Evolutionary conservation across 2,797 vertebrate genomes (phyloP), one percentile per base, ranked within the genome.

Genomic region (Helostoma temminkii): DNA sequence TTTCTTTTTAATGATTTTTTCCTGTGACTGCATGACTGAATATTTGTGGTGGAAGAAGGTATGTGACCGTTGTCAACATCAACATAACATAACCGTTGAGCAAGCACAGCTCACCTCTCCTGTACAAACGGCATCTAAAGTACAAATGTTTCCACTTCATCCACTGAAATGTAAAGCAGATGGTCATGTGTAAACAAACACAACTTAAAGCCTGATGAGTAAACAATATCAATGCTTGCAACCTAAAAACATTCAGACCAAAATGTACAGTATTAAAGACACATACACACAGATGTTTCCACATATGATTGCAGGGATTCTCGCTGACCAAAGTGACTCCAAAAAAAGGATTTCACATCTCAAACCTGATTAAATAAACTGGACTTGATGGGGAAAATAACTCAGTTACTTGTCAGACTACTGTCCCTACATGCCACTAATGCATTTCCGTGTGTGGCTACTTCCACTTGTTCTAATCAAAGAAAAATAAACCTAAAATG

Each of bases 311-410:
- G 65, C 71, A 75, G 76, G 74, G 82, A 78, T 71, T 84, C 73
- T 67, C 75, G 52, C 57, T 63, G 78, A 81, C 74, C 66, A 81
- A 74, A n/a, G n/a, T n/a, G n/a, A n/a, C n/a, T n/a, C n/a, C n/a
- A n/a, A n/a, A n/a, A n/a, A n/a, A n/a, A 84, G 89, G 84, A 89
- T 89, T 90, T 76, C 55, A 61, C 65, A 79, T 55, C 74, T 91
- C 90, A 91, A 75, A 89, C 53, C 66, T 34, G 15, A 82, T 91
- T 82, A 85, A 57, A 83, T 59, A 55, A 22, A 57, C 56, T 2
- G 52, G 46, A 42, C 54, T 66, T 84, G 81, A 92, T 59, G 71
- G 74, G 76, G 65, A 79, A 88, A 90, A 83, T 75, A 76, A 83
- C 56, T 84, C 47, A 9, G 63, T 70, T 62, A 54, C 80, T 66